Percentiles rank a stretch among this genome's conserved stretches.
Evolutionary conservation across 2,797 vertebrate genomes (phyloP).

Genomic region (Threskiornis aethiopicus): DNA sequence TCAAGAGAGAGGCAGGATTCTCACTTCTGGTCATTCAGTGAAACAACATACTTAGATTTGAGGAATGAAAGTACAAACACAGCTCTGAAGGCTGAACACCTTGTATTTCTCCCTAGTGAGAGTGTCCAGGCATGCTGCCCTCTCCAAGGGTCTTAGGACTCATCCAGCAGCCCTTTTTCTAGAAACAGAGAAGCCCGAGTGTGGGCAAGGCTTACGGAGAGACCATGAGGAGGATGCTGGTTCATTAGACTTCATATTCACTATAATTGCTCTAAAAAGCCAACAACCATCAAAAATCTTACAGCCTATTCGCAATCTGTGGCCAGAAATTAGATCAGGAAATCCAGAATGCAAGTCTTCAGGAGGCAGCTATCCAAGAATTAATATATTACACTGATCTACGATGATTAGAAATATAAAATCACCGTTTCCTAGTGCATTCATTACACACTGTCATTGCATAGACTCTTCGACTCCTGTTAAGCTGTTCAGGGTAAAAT

Average conservation of each 20-base stretch:
- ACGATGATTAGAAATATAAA: not conserved
- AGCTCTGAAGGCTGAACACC: not conserved
- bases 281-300: not conserved
- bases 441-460: not conserved
- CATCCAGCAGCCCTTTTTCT: not conserved
- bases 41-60: not conserved
- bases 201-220: not conserved
- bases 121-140: not conserved
- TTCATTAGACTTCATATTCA: not conserved
- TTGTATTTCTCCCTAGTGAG: not conserved
- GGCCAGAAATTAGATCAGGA: not conserved
- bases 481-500: not conserved
- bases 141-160: not conserved
- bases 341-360: not conserved
- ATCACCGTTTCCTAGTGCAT: not conserved
- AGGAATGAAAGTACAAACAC: not conserved
- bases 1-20: not conserved
- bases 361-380: not conserved
- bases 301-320: not conserved
- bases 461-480: not conserved
- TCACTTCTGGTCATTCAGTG: not conserved
- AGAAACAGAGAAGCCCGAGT: not conserved
- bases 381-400: not conserved
- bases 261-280: not conserved
- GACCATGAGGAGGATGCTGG: not conserved